Evolutionary conservation across 1,140 invertebrate species (phyloP).

Genomic region (Diorhabda elongata): DNA sequence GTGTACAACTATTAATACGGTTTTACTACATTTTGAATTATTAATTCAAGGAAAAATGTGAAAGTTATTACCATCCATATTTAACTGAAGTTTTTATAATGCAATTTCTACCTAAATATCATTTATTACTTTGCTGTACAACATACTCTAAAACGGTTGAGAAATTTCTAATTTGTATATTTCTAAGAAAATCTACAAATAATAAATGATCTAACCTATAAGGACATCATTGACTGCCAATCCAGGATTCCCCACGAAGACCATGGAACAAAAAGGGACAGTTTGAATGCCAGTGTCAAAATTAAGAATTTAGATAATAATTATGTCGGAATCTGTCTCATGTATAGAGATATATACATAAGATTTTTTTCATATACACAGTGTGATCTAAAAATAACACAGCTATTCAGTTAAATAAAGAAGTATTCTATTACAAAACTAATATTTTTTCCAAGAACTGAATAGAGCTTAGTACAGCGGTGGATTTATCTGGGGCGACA

Average conservation of each 20-base stretch:
- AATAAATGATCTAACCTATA: conserved; percentile 51
- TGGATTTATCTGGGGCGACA: background rate
- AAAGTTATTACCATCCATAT: too few relatives aligned
- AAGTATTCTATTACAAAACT: background rate
- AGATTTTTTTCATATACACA: conserved; percentile 74
- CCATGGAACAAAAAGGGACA: conserved; percentile 44
- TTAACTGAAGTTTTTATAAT: too few relatives aligned
- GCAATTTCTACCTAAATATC: too few relatives aligned
- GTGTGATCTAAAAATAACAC: background rate
- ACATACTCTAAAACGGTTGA: background rate
- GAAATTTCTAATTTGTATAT: background rate
- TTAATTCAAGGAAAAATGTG: too few relatives aligned
- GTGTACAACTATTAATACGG: too few relatives aligned
- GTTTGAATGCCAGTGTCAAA: background rate
- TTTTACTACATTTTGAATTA: too few relatives aligned
- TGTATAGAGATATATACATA: too few relatives aligned
- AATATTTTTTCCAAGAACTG: background rate
- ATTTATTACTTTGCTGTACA: background rate
- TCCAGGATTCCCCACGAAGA: conserved; percentile 35
- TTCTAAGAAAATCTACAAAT: conserved; percentile 24
- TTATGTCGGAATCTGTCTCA: too few relatives aligned
- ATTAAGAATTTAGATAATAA: background rate
- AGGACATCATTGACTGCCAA: conserved; percentile 52
- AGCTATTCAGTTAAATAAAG: background rate
- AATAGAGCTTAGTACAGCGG: background rate